phyloP scores from a whole-genome alignment of 2,113 vertebrate species.

The Antennarius striatus region DNA sequence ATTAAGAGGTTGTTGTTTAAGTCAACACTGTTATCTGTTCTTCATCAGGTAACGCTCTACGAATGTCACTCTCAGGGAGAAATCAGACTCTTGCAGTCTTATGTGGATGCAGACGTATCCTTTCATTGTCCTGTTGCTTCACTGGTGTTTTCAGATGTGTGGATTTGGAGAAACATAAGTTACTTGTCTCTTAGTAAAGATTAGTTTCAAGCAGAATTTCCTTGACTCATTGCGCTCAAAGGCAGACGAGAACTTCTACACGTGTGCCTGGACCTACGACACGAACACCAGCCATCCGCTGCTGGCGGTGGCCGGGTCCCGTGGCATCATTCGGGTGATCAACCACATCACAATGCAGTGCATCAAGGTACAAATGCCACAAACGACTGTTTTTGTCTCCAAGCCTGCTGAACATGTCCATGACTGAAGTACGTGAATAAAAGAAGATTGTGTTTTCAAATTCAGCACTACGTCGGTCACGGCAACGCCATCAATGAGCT shows the following conservation, averaged over 20 bases:
- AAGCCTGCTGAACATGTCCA: too few relatives aligned
- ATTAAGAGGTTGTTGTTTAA: neutral
- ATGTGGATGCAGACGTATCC: slow-evolving; percentile 99
- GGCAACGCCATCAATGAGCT: slow-evolving; percentile 99
- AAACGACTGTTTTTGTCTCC: neutral
- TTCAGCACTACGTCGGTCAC: slow-evolving; percentile 96
- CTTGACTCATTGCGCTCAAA: slow-evolving; percentile 77
- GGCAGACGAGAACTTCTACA: slow-evolving; percentile 99
- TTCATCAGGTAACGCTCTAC: slow-evolving; percentile 91
- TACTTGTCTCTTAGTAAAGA: too few relatives aligned
- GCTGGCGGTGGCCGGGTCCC: slow-evolving; percentile 94
- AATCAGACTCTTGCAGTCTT: slow-evolving; percentile 92
- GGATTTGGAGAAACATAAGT: too few relatives aligned
- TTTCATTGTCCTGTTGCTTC: slow-evolving; percentile 53
- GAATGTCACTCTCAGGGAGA: slow-evolving; percentile 99
- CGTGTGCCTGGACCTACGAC: slow-evolving; percentile 98
- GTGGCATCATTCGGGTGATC: slow-evolving; percentile 97
- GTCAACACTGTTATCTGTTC: neutral
- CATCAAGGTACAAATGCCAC: slow-evolving; percentile 86
- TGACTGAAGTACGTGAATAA: neutral
- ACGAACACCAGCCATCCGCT: slow-evolving; percentile 97
- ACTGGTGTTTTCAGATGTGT: too few relatives aligned
- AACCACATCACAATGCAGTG: slow-evolving; percentile 99
- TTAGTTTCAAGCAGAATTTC: slow-evolving; percentile 3
- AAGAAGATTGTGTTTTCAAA: neutral